phyloP scores from a whole-genome alignment of 2,888 invertebrate species.

The Mythimna albipuncta region DNA sequence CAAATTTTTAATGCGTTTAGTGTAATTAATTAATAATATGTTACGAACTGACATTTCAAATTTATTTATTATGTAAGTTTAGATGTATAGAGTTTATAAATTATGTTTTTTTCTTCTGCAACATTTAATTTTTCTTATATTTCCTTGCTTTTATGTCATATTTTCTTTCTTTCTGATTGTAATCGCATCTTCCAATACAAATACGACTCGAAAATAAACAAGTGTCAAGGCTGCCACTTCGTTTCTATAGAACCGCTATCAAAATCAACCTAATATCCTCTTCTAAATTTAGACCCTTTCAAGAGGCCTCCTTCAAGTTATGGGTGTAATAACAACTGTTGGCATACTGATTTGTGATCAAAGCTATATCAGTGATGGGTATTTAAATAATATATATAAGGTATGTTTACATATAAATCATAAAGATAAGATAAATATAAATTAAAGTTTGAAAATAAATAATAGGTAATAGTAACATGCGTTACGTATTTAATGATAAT shows the following conservation, averaged over 20 bases:
- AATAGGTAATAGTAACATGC: too few species aligned
- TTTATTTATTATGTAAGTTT: too few species aligned
- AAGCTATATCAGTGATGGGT: too few species aligned
- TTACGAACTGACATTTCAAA: too few species aligned
- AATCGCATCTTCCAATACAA: background rate
- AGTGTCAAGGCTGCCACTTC: background rate
- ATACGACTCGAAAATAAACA: constrained; percentile 2
- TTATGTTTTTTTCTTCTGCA: background rate
- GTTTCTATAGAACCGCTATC: background rate
- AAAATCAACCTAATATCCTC: constrained; percentile 10
- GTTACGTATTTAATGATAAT: too few species aligned
- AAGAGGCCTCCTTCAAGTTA: background rate
- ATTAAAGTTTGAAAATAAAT: too few species aligned
- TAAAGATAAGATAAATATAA: too few species aligned
- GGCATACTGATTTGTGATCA: constrained; percentile 7
- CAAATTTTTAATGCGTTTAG: too few species aligned
- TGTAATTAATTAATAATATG: too few species aligned
- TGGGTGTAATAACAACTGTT: constrained; percentile 3
- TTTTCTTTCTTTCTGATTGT: background rate
- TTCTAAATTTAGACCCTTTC: constrained; percentile 12
- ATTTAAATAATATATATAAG: too few species aligned
- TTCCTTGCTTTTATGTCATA: background rate
- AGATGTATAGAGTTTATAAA: too few species aligned
- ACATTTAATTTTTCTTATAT: background rate
- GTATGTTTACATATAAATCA: too few species aligned